These are phyloP conservation scores for Drosophila parthenogenetica DNA, from an alignment of 2,888 invertebrate genomes.

Conservation along the genomic window DNA sequence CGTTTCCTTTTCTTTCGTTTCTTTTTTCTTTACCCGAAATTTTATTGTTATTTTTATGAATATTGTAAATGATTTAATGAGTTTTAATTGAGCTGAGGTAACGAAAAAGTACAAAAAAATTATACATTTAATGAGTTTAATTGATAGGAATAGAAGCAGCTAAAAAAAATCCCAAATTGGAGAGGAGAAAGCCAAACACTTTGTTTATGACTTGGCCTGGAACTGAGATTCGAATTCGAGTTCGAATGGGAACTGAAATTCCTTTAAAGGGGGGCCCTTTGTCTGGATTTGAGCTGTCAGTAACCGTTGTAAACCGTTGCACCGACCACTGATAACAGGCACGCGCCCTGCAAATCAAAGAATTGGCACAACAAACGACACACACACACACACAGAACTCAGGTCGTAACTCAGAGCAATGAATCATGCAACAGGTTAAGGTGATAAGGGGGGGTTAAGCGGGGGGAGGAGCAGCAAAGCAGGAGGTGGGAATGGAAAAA, in stretches of 20 bases:
- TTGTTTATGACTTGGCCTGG: constrained; percentile 43
- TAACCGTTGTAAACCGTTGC: constrained; percentile 67
- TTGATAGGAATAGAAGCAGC: constrained; percentile 68
- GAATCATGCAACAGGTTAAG: constrained; percentile 65
- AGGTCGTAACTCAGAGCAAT: constrained; percentile 68
- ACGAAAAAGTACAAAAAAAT: constrained; percentile 21
- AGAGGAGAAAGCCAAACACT: constrained; percentile 64
- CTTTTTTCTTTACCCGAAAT: constrained; percentile 10
- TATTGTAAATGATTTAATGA: constrained; percentile 79
- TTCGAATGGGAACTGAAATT: constrained; percentile 33
- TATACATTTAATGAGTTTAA: constrained; percentile 70
- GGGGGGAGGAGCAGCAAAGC: background rate
- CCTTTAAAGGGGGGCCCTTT: constrained; percentile 28
- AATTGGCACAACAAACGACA: constrained; percentile 62
- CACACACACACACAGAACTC: constrained; percentile 2
- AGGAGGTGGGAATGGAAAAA: constrained; percentile 20
- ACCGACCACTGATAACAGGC: constrained; percentile 67
- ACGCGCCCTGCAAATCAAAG: constrained; percentile 68
- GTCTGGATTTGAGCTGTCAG: constrained; percentile 53
- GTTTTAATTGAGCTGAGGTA: constrained; percentile 69
- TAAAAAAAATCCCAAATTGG: constrained; percentile 6
- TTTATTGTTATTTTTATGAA: constrained; percentile 74
- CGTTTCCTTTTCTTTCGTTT: constrained; percentile 18
- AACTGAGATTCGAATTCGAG: constrained; percentile 35
- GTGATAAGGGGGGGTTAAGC: background rate